A percentile compares a stretch with the other conserved stretches of the same genome.
phyloP scores from a whole-genome alignment of 2,113 vertebrate species.

The Irena cyanogastra region DNA sequence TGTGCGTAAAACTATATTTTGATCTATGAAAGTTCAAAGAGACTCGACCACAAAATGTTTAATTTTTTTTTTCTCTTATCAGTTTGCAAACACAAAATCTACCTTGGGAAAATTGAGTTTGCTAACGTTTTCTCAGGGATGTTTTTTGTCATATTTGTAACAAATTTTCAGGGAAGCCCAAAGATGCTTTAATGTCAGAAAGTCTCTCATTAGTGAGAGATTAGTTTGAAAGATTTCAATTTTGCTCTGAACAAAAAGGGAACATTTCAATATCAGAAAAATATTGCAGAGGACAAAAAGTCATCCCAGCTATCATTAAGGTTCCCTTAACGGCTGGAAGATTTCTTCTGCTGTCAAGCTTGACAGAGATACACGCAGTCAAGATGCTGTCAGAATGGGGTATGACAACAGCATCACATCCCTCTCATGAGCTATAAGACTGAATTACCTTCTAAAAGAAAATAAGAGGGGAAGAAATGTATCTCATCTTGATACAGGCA shows the following conservation, averaged over 20 bases:
- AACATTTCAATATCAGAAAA: background rate
- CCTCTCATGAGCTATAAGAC: background rate
- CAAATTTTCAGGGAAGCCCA: background rate
- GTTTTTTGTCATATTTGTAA: background rate
- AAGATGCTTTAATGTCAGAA: background rate
- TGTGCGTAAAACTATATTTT: background rate
- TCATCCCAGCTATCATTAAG: background rate
- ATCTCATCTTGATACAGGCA: background rate
- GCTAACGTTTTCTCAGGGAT: background rate
- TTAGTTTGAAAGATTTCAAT: background rate
- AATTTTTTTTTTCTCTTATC: background rate
- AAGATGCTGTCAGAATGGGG: background rate
- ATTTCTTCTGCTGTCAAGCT: background rate
- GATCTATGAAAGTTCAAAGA: background rate
- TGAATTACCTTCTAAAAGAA: background rate
- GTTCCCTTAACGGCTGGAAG: background rate
- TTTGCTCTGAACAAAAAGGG: background rate
- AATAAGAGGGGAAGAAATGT: background rate
- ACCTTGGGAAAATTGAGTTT: accelerated
- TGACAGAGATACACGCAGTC: background rate
- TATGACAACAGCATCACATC: background rate
- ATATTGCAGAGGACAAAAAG: background rate
- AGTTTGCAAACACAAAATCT: background rate
- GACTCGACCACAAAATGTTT: background rate
- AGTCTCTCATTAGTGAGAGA: background rate